Percentiles rank a stretch among this genome's conserved stretches.
Conservation (phyloP, 92 coral and sea anemone species). For the Pocillopora meandrina region DNA sequence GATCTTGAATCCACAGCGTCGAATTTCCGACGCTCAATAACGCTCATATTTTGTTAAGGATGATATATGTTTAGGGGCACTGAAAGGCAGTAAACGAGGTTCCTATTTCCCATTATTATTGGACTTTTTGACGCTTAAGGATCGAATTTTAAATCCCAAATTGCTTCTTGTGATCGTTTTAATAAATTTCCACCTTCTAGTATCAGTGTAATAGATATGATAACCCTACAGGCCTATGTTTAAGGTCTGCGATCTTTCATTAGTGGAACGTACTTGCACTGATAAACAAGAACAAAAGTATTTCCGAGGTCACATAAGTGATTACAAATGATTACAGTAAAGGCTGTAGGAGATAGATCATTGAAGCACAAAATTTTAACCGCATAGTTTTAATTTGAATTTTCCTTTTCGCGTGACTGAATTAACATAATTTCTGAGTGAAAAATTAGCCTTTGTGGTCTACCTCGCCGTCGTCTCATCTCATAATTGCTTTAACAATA, state of each 20-base stretch:
- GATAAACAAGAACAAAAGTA: not conserved
- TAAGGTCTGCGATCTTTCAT: not conserved
- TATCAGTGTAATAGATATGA: not conserved
- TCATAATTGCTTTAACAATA: constrained; percentile 13
- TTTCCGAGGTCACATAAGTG: not conserved
- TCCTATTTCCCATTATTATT: not conserved
- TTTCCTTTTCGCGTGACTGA: not conserved
- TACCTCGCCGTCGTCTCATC: not conserved
- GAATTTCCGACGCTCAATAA: constrained; percentile 11
- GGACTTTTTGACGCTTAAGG: not conserved
- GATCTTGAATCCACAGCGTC: not conserved
- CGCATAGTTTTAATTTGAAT: not conserved
- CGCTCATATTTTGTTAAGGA: not conserved
- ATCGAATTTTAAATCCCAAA: not conserved
- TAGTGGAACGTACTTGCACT: not conserved
- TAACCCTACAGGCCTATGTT: not conserved
- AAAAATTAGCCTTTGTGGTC: not conserved
- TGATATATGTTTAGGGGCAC: not conserved
- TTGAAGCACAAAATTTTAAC: not conserved
- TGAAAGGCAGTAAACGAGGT: not conserved
- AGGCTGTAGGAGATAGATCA: not conserved
- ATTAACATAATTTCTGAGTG: not conserved
- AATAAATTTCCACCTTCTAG: not conserved
- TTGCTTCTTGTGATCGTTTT: not conserved
- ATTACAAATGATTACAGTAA: not conserved